Percentiles rank a stretch among this genome's conserved stretches.
Conservation (phyloP, 1,140 invertebrate species). For the Cydia fagiglandana region DNA sequence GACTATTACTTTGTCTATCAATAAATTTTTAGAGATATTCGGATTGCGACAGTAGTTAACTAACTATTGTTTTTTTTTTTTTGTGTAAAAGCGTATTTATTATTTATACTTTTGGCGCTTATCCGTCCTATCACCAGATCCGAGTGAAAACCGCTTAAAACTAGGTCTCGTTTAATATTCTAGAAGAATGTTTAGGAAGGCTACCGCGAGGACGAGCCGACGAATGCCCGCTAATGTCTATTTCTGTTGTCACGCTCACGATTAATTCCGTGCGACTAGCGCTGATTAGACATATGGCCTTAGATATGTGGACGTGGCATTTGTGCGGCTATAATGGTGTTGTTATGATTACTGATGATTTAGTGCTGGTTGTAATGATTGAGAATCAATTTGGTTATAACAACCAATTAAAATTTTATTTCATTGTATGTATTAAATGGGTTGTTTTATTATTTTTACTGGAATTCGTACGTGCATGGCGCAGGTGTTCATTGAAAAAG, state of each 20-base stretch:
- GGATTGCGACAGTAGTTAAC: too few relatives aligned
- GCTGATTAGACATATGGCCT: constrained; percentile 35
- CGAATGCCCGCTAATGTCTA: constrained; percentile 35
- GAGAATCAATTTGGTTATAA: not conserved
- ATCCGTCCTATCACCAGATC: not conserved
- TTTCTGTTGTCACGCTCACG: constrained; percentile 40
- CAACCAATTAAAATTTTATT: too few relatives aligned
- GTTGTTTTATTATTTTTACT: too few relatives aligned
- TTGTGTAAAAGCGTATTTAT: not conserved
- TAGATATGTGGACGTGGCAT: constrained; percentile 1
- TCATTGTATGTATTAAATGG: too few relatives aligned
- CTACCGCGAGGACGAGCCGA: constrained; percentile 32
- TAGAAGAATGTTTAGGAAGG: constrained; percentile 34
- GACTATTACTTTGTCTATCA: too few relatives aligned
- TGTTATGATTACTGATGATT: constrained; percentile 1
- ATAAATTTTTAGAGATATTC: too few relatives aligned
- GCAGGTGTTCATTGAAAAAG: too few relatives aligned
- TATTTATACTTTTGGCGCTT: not conserved
- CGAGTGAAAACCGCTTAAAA: not conserved
- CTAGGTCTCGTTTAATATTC: constrained; percentile 15
- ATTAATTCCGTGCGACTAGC: constrained; percentile 39
- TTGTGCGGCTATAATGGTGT: not conserved
- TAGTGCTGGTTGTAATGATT: constrained; percentile 1
- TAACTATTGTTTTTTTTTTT: not conserved
- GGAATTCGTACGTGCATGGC: too few relatives aligned